These are phyloP conservation scores for Scaptomyza graminum DNA, from an alignment of 1,140 invertebrate species.

Conservation along the genomic window DNA sequence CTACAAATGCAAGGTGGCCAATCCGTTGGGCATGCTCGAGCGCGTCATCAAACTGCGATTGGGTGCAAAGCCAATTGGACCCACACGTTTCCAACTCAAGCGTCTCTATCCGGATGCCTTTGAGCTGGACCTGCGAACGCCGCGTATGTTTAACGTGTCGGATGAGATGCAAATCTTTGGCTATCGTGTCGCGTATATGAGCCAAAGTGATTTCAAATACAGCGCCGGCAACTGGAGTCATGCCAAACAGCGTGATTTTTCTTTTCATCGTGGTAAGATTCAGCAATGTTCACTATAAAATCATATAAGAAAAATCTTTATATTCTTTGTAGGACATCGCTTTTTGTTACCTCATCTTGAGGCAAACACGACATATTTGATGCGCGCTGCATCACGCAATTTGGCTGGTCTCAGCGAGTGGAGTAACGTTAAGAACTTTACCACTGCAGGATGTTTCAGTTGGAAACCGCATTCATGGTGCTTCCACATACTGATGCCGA, in stretches of 20 bases:
- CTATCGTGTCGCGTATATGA: conserved; percentile 78
- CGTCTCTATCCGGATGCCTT: conserved; percentile 78
- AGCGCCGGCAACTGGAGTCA: conserved; percentile 78
- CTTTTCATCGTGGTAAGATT: conserved; percentile 71
- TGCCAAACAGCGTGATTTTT: conserved; percentile 73
- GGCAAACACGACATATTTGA: conserved; percentile 81
- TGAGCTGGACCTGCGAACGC: conserved; percentile 81
- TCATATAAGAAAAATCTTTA: not conserved
- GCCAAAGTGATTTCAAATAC: conserved; percentile 71
- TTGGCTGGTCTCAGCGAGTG: conserved; percentile 83
- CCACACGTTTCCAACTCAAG: conserved; percentile 77
- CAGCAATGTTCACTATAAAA: not conserved
- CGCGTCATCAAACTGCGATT: conserved; percentile 84
- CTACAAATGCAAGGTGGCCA: conserved; percentile 86
- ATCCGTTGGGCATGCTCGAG: conserved; percentile 85
- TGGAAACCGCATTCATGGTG: conserved; percentile 18
- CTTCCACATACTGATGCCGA: conserved; percentile 26
- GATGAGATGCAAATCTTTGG: conserved; percentile 81
- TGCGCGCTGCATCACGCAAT: conserved; percentile 83
- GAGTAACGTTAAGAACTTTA: conserved; percentile 67
- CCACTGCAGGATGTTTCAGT: conserved; percentile 53
- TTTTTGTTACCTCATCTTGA: conserved; percentile 74
- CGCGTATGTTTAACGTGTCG: conserved; percentile 58
- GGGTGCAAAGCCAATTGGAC: conserved; percentile 84
- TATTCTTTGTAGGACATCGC: conserved; percentile 61